Base-by-base conservation (phyloP, 1,140 invertebrate genomes). In the Drosophila persimilis region DNA sequence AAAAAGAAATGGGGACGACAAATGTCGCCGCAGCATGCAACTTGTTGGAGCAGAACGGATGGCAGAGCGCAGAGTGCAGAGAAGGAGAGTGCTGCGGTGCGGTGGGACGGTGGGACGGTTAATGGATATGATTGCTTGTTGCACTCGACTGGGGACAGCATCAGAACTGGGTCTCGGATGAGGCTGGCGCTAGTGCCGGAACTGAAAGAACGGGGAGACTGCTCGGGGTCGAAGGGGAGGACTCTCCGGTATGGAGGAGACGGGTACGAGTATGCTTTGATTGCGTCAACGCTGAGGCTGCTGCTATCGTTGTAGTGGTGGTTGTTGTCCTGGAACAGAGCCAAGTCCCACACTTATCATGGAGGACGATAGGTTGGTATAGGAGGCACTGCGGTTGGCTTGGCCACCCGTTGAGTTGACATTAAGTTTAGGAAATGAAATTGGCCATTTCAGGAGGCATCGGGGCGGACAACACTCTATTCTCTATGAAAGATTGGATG, bases 11-110 rank as follows among this genome's bases (percentile, higher is more conserved):
- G 43, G 29, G 41, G 51, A 31, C 60, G 52, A 43, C 55, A 69
- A 69, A 69, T 71, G 67, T 71, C 64, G 22, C 54, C 43, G 48
- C 60, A 48, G 52, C 70, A 39, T 50, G 72, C 54, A 66, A 75
- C 61, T 74, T 73, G 72, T 74, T 58, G 61, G 39, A 43, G 52
- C 44, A 57, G 43, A 50, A 66, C 43, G 54, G 8, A 15, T 45
- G 29, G 26, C 11, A 39, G 35, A 13, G 4, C 11, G 35, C 35
- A 13, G 9, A 24, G 1, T 39, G 11, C 35, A 39, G 9, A 24
- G 45, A 44, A 29, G 50, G 48, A 29, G 17, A 50, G 5, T 20
- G n/a, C 8, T 39, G 35, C 17, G 35, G 26, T 48, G 47, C 31
- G 22, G 31, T 29, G 41, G 53, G 55, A 43, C 17, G 50, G 45